Conservation (phyloP, 2,888 invertebrate species). For the Anorthoa munda region DNA sequence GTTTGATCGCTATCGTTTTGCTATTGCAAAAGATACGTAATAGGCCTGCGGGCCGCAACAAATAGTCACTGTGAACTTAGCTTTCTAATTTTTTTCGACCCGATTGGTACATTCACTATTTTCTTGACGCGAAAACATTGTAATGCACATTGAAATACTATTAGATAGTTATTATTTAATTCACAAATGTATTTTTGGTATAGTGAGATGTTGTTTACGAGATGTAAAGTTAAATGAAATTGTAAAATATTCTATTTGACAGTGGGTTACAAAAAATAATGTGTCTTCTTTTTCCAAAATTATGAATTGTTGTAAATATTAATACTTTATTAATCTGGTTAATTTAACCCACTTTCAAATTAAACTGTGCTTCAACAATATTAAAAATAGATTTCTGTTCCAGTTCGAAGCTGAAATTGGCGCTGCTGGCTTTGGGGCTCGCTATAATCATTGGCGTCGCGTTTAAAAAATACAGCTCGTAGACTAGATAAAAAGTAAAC, state of each 20-base stretch:
- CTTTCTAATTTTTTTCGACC: not conserved
- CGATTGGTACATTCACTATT: too few species aligned
- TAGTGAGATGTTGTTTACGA: not conserved
- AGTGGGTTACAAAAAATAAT: constrained; percentile 1
- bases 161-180: not conserved
- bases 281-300: not conserved
- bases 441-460: constrained; percentile 78
- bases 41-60: too few species aligned
- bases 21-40: too few species aligned
- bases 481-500: constrained; percentile 37
- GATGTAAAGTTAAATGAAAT: constrained; percentile 3
- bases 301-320: too few species aligned
- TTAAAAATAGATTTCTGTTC: constrained; percentile 35
- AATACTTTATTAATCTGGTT: not conserved
- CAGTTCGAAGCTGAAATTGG: constrained; percentile 79
- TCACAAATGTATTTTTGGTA: constrained; percentile 1
- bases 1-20: too few species aligned
- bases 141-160: not conserved
- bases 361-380: not conserved
- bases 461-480: constrained; percentile 74
- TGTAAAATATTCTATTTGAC: not conserved
- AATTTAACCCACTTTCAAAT: constrained; percentile 17
- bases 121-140: not conserved
- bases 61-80: not conserved
- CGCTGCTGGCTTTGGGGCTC: constrained; percentile 76